Conservation (phyloP, 2,113 vertebrate species). For the Azemiops feae region DNA sequence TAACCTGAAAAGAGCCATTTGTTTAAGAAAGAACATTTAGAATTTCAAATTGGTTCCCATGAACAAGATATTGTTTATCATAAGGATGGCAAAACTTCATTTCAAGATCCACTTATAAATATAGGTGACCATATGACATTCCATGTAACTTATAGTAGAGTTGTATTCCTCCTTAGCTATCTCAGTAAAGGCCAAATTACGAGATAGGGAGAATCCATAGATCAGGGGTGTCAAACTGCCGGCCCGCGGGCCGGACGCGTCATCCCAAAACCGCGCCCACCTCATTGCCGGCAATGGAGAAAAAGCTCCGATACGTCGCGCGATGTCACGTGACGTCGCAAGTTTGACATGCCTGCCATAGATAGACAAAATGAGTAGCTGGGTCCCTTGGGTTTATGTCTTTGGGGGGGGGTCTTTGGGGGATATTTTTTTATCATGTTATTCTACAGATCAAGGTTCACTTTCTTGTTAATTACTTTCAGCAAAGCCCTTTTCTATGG, state of each 20-base stretch:
- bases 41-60: background rate
- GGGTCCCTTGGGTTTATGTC: background rate
- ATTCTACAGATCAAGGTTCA: background rate
- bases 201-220: background rate
- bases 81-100: constrained; percentile 32
- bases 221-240: no score
- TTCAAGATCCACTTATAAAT: constrained; percentile 10
- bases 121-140: background rate
- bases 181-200: background rate
- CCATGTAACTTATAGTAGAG: background rate
- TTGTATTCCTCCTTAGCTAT: background rate
- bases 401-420: background rate
- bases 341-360: no score
- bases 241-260: no score
- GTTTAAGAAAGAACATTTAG: background rate
- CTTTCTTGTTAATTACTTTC: background rate
- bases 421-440: background rate
- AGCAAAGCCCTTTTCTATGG: background rate
- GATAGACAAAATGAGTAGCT: background rate
- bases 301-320: no score
- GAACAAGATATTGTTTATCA: constrained; percentile 29
- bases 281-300: no score
- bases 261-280: no score
- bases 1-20: background rate
- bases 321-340: no score